Evolutionary conservation across 2,888 invertebrate genomes (phyloP).

Genomic region (Macrosoma leucophasiata): DNA sequence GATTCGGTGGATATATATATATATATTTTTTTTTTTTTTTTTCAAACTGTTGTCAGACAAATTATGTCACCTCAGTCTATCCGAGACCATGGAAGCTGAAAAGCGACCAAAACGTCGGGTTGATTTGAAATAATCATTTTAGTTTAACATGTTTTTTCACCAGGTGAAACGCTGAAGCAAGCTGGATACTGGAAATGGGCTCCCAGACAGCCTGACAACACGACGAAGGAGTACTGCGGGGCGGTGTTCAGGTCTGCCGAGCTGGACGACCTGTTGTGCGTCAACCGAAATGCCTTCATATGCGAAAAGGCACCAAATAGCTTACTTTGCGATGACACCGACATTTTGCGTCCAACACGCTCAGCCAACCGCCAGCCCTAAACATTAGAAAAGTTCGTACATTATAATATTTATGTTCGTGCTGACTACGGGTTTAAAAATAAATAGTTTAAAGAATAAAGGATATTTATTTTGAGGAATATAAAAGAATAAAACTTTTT

Average conservation of each 20-base stretch:
- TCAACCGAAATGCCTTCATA: constrained; percentile 27
- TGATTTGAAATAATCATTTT: constrained; percentile 21
- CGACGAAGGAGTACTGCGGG: constrained; percentile 34
- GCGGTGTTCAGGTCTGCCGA: constrained; percentile 29
- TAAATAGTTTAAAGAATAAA: no score
- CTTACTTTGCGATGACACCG: constrained; percentile 23
- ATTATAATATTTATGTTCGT: no score
- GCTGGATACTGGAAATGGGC: constrained; percentile 39
- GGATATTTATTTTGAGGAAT: no score
- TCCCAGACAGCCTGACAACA: constrained; percentile 35
- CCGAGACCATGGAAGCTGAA: neutral
- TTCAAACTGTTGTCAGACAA: neutral
- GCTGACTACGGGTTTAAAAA: no score
- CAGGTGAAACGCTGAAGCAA: constrained; percentile 35
- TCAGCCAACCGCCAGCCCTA: no score
- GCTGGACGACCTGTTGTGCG: constrained; percentile 37
- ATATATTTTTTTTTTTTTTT: neutral
- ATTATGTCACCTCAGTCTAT: neutral
- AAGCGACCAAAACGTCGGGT: constrained; percentile 40
- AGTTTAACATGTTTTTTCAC: neutral
- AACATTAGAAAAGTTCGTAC: no score
- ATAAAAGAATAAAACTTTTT: no score
- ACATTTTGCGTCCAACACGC: no score
- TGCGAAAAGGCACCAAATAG: constrained; percentile 34
- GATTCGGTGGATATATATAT: neutral